Conservation (phyloP, 2,113 vertebrate species). For the Canis aureus region DNA sequence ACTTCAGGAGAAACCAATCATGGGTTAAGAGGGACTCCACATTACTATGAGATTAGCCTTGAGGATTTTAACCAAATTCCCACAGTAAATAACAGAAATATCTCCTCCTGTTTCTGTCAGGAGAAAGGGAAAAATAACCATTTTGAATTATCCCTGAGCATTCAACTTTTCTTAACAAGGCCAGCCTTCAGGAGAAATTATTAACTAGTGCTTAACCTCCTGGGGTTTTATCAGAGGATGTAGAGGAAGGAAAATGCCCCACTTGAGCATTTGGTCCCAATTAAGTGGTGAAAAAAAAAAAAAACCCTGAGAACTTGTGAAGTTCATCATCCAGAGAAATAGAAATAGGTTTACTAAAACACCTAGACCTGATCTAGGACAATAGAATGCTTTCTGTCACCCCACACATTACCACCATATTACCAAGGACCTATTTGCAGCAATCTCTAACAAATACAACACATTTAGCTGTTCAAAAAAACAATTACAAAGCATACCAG, state of each 20-base stretch:
- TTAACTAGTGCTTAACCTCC: background rate
- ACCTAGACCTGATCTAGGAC: background rate
- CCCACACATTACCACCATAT: background rate
- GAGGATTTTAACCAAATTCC: background rate
- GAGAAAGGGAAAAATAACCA: background rate
- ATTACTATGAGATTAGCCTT: background rate
- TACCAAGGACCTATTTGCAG: background rate
- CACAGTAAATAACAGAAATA: background rate
- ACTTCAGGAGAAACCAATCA: background rate
- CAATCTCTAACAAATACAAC: background rate
- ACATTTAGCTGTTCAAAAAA: background rate
- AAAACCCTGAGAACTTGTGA: background rate
- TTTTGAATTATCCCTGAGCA: background rate
- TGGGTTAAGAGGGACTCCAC: background rate
- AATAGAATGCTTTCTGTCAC: background rate
- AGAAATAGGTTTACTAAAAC: background rate
- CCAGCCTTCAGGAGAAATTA: background rate
- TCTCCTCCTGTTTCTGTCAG: background rate
- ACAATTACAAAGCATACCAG: background rate
- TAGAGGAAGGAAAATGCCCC: background rate
- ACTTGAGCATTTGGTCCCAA: background rate
- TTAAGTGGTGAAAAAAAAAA: background rate
- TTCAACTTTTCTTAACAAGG: background rate
- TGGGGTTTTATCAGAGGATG: background rate
- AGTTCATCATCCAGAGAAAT: background rate